Base-by-base conservation (phyloP, 2,888 invertebrate species). In the Andrena trimmerana region DNA sequence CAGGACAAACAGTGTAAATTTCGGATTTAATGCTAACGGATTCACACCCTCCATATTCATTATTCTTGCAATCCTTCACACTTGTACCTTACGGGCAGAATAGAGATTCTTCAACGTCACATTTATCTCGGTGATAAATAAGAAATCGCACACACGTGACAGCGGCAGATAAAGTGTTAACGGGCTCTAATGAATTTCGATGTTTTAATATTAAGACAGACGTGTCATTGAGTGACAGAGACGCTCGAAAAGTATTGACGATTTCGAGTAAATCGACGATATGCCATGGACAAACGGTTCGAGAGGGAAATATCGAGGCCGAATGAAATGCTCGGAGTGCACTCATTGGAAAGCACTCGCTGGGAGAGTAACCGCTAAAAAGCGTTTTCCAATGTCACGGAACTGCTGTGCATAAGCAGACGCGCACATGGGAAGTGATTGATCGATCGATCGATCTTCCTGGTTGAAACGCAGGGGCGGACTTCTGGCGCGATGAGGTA, bases 311-410 rank as follows among this genome's bases (percentile, higher is more conserved):
- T 70, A 76, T 68, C 42, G 70, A 50, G 76, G 27, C 57, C 52
- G 72, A n/a, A 10, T 65, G 81, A 68, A 82, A 63, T 62, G 33
- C 33, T 48, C 31, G 52, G 36, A 42, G 67, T 20, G 73, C 69
- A 16, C 48, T 70, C 70, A 50, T 78, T 20, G 74, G 66, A 78
- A 78, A 74, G 16, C 78, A 60, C 73, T 72, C 33, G 62, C 48
- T 54, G 57, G 42, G 42, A 52, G 68, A 78, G 74, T 74, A 78
- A 74, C 73, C 78, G 79, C 36, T 82, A 42, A 63, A 82, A 79
- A 82, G 62, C 74, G 70, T 82, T 79, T 71, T 63, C 74, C 82
- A 78, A 82, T 71, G 82, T 79, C 71, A 75, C 57, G 74, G 66
- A 67, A 60, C 24, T 62, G 52, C 67, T 60, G 48, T 33, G 36